These are phyloP conservation scores for Alloscopus bannaensis DNA, from an alignment of 2,888 invertebrate species.

Conservation along the genomic window DNA sequence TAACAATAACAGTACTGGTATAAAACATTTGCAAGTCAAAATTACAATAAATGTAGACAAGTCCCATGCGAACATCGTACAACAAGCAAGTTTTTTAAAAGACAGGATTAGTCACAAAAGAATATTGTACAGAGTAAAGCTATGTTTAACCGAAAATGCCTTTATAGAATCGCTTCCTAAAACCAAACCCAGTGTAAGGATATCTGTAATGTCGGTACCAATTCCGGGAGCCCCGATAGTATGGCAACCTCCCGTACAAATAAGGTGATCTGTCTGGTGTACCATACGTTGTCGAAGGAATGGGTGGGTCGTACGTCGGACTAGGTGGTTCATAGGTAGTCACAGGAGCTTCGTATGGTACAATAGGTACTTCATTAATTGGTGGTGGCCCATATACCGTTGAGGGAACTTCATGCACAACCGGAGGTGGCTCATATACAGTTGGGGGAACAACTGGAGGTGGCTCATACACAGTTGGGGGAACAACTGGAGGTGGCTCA, in stretches of 20 bases:
- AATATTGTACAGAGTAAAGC: conserved; percentile 5
- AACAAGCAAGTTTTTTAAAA: conserved; percentile 15
- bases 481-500: conserved; percentile 10
- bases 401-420: not conserved
- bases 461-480: conserved; percentile 8
- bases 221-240: too few species aligned
- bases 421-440: conserved; percentile 7
- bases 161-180: conserved; percentile 52
- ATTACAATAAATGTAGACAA: conserved; percentile 10
- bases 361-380: conserved; percentile 15
- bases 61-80: conserved; percentile 10
- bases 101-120: conserved; percentile 45
- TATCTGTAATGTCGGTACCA: not conserved
- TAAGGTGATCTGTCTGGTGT: conserved; percentile 8
- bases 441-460: conserved; percentile 8
- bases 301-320: conserved; percentile 20
- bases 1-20: conserved; percentile 51
- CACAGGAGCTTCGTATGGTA: conserved; percentile 17
- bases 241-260: too few species aligned
- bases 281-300: too few species aligned
- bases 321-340: conserved; percentile 24
- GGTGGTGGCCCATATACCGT: conserved; percentile 18
- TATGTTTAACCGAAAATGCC: conserved; percentile 31
- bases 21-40: conserved; percentile 32
- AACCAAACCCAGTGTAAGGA: conserved; percentile 41